These are phyloP conservation scores for Pammene fasciana DNA, from an alignment of 2,888 invertebrate genomes.

Conservation along the genomic window DNA sequence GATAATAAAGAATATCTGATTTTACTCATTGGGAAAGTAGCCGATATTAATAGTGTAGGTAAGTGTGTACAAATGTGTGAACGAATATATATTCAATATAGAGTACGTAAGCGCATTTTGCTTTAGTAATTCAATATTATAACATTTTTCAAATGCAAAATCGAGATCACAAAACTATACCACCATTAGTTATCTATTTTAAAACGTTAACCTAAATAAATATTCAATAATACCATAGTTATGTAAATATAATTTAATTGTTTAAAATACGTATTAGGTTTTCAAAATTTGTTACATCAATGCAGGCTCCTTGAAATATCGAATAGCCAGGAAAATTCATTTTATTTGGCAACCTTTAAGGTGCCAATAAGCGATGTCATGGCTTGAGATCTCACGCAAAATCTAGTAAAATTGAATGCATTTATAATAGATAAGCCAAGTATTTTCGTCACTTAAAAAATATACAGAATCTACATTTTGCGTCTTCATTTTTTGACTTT, in stretches of 20 bases:
- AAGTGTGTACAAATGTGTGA: too few relatives aligned
- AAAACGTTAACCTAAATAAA: conserved; percentile 25
- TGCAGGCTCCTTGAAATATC: conserved; percentile 58
- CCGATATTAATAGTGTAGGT: not conserved
- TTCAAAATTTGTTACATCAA: conserved; percentile 49
- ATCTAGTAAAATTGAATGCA: conserved; percentile 12
- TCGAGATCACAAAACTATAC: conserved; percentile 13
- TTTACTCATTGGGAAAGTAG: not conserved
- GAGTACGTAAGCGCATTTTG: conserved; percentile 56
- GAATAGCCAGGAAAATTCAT: conserved; percentile 30
- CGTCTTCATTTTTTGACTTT: too few relatives aligned
- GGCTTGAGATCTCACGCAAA: conserved; percentile 25
- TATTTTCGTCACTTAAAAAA: not conserved
- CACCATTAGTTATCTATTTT: conserved; percentile 11
- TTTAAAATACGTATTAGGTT: conserved; percentile 43
- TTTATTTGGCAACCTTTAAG: conserved; percentile 5
- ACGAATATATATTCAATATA: conserved; percentile 9
- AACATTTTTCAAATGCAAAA: conserved; percentile 21
- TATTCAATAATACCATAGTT: conserved; percentile 26
- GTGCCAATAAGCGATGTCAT: not conserved
- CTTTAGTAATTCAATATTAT: conserved; percentile 46
- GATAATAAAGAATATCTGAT: not conserved
- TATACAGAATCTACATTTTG: too few relatives aligned
- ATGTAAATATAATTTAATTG: conserved; percentile 40
- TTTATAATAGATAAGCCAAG: not conserved